Percentiles rank a stretch among this genome's conserved stretches.
Conservation (phyloP, 2,888 invertebrate genomes). For the Melinopterus prodromus region DNA sequence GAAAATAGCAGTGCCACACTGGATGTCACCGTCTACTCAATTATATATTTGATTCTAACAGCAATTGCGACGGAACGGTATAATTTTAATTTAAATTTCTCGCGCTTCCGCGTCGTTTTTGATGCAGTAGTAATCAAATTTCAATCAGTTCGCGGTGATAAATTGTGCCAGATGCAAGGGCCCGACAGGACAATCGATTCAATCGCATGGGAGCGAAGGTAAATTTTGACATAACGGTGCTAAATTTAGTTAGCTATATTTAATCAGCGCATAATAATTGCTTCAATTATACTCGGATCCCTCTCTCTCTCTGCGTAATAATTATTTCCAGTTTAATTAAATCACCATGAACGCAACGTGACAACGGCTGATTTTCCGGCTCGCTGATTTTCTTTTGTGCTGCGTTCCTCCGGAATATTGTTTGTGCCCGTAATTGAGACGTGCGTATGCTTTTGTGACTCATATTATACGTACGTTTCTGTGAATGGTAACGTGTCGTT, state of each 20-base stretch:
- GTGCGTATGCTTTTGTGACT: neutral
- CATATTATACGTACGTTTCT: neutral
- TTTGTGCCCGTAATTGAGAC: neutral
- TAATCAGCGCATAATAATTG: conserved; percentile 23
- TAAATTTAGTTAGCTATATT: conserved; percentile 14
- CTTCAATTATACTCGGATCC: conserved; percentile 12
- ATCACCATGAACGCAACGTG: conserved; percentile 9
- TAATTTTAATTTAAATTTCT: neutral
- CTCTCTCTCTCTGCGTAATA: conserved; percentile 10
- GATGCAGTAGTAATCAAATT: neutral
- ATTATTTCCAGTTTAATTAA: conserved; percentile 22
- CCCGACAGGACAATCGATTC: neutral
- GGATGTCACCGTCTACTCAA: neutral
- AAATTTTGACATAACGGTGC: conserved; percentile 8
- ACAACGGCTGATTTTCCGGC: neutral
- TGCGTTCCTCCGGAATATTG: neutral
- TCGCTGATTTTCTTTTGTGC: neutral
- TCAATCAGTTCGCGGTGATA: conserved; percentile 16
- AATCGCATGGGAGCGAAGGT: neutral
- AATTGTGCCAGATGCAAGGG: conserved; percentile 4
- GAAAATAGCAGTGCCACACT: no score
- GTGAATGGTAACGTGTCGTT: neutral
- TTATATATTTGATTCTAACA: neutral
- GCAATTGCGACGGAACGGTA: neutral
- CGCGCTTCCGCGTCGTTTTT: neutral